Evolutionary conservation across 2,888 invertebrate species (phyloP).

Genomic region (Lasioglossum oenotherae): DNA sequence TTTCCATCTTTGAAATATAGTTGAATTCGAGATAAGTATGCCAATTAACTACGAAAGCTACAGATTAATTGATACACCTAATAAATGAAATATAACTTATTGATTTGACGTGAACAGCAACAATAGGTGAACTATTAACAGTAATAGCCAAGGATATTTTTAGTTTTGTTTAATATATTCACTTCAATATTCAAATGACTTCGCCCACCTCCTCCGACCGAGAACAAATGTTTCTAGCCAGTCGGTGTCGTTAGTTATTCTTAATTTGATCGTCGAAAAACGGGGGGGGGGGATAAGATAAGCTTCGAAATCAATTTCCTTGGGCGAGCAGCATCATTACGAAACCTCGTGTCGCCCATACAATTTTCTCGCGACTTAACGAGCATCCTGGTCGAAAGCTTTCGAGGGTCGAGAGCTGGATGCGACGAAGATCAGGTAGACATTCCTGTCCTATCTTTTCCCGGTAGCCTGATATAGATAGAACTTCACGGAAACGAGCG

Average conservation of each 20-base stretch:
- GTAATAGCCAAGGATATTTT: neutral
- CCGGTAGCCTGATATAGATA: constrained; percentile 67
- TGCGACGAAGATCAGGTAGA: constrained; percentile 56
- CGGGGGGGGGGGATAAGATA: neutral
- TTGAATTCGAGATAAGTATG: too few relatives aligned
- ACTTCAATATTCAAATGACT: neutral
- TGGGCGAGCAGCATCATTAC: constrained; percentile 13
- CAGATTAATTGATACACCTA: neutral
- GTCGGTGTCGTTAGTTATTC: neutral
- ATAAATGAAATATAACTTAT: neutral
- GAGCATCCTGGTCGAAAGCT: constrained; percentile 32
- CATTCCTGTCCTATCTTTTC: constrained; percentile 71
- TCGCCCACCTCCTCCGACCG: neutral
- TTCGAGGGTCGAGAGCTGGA: constrained; percentile 28
- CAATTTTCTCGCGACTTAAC: constrained; percentile 48
- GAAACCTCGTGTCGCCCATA: neutral
- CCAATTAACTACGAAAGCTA: too few relatives aligned
- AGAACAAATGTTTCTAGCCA: neutral
- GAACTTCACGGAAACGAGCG: constrained; percentile 65
- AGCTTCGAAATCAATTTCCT: neutral
- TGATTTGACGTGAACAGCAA: neutral
- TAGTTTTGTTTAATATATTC: neutral
- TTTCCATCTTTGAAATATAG: too few relatives aligned
- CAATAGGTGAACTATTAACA: too few relatives aligned
- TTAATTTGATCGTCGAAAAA: neutral